phyloP scores from a whole-genome alignment of 2,113 vertebrate species.

The Colius striatus region DNA sequence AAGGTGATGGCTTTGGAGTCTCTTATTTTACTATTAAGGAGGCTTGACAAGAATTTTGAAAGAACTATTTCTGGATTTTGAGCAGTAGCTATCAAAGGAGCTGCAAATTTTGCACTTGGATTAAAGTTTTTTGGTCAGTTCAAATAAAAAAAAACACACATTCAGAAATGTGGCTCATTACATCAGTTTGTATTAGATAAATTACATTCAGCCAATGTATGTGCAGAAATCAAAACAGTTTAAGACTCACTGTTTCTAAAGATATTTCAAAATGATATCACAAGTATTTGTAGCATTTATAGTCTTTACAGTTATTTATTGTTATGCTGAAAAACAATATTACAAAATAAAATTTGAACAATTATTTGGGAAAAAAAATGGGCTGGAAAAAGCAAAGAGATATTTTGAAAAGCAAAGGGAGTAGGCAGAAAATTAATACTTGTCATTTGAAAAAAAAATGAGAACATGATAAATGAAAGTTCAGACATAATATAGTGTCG shows the following conservation, averaged over 20 bases:
- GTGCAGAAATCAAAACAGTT: neutral
- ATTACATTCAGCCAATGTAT: neutral
- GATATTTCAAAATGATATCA: neutral
- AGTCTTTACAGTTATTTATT: neutral
- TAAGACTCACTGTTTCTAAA: neutral
- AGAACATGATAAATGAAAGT: neutral
- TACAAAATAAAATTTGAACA: neutral
- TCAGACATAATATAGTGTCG: neutral
- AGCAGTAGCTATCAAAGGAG: neutral
- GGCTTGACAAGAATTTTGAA: neutral
- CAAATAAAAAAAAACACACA: neutral
- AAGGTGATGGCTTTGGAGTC: rapidly evolving
- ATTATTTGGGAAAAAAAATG: neutral
- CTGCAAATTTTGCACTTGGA: neutral
- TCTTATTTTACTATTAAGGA: neutral
- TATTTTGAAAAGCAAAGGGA: neutral
- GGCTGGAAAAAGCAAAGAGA: neutral
- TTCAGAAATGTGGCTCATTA: neutral
- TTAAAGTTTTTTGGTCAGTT: neutral
- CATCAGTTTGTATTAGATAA: neutral
- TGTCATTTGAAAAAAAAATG: neutral
- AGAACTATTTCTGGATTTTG: neutral
- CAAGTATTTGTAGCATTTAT: neutral
- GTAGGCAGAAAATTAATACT: neutral
- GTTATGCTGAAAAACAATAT: neutral